phyloP scores from a whole-genome alignment of 2,888 invertebrate species.

The Odontothrips loti region DNA sequence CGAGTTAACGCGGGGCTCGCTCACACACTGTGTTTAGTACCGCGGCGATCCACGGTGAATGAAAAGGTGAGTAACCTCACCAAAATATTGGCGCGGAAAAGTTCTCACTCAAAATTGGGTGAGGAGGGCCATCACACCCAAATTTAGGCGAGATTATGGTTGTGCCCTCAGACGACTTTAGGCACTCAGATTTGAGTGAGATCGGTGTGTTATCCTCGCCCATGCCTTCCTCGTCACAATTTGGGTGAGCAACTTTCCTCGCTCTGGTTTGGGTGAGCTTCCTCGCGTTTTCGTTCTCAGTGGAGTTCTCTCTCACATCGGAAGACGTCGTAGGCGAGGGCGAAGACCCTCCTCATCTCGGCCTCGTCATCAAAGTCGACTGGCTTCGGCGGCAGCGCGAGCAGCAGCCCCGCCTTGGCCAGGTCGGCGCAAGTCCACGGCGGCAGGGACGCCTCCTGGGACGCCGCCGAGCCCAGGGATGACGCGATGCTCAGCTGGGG shows the following conservation, averaged over 20 bases:
- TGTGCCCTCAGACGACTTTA: too few relatives aligned
- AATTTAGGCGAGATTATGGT: too few relatives aligned
- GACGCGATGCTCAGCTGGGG: slow-evolving; percentile 19
- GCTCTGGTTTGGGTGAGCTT: slow-evolving; percentile 13
- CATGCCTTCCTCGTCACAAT: too few relatives aligned
- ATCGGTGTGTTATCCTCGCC: too few relatives aligned
- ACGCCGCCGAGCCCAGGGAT: neutral
- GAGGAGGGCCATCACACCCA: slow-evolving; percentile 27
- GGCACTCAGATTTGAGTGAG: too few relatives aligned
- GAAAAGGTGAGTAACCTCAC: too few relatives aligned
- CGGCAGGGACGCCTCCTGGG: slow-evolving; percentile 37
- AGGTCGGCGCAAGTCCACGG: slow-evolving; percentile 50
- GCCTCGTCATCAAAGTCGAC: slow-evolving; percentile 60
- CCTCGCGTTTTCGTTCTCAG: slow-evolving; percentile 20
- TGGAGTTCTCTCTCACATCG: slow-evolving; percentile 56
- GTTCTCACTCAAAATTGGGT: neutral
- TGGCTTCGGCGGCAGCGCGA: slow-evolving; percentile 51
- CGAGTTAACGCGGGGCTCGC: neutral
- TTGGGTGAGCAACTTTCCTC: too few relatives aligned
- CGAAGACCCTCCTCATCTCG: slow-evolving; percentile 68
- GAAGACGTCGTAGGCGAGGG: slow-evolving; percentile 68
- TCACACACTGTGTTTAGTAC: too few relatives aligned
- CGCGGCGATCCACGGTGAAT: too few relatives aligned
- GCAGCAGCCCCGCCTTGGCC: slow-evolving; percentile 55
- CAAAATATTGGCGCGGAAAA: too few relatives aligned